Conservation (phyloP, 2,113 vertebrate species). For the Pygoscelis adeliae region DNA sequence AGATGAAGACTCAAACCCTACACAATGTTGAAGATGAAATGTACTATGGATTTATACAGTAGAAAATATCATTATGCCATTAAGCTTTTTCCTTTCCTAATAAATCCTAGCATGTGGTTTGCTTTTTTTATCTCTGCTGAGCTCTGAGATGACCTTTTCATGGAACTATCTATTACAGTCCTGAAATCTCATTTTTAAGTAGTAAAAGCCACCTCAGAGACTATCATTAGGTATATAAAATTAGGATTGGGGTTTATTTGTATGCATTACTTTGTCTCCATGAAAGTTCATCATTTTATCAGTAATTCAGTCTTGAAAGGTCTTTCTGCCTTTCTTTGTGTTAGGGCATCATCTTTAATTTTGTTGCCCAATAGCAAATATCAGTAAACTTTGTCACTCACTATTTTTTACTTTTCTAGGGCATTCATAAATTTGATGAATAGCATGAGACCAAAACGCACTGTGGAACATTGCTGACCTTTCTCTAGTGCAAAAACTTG, state of each 20-base stretch:
- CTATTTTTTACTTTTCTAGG: neutral
- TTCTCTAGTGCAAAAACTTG: neutral
- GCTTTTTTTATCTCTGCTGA: neutral
- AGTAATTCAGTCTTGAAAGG: neutral
- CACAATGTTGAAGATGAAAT: neutral
- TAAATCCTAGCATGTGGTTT: neutral
- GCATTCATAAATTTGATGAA: neutral
- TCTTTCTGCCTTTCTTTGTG: neutral
- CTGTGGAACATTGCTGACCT: neutral
- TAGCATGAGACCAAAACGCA: neutral
- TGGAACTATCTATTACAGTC: neutral
- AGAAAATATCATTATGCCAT: neutral
- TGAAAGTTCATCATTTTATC: neutral
- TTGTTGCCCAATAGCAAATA: neutral
- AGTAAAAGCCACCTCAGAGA: neutral
- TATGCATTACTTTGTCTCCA: neutral
- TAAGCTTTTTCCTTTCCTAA: neutral
- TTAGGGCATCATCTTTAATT: neutral
- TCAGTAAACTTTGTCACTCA: neutral
- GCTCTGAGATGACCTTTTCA: neutral
- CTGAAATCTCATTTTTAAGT: neutral
- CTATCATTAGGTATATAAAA: neutral
- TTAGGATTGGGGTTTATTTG: neutral
- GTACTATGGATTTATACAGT: neutral
- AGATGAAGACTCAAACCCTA: neutral